These are phyloP conservation scores for Acronicta psi DNA, from an alignment of 2,888 invertebrate genomes.

Conservation along the genomic window DNA sequence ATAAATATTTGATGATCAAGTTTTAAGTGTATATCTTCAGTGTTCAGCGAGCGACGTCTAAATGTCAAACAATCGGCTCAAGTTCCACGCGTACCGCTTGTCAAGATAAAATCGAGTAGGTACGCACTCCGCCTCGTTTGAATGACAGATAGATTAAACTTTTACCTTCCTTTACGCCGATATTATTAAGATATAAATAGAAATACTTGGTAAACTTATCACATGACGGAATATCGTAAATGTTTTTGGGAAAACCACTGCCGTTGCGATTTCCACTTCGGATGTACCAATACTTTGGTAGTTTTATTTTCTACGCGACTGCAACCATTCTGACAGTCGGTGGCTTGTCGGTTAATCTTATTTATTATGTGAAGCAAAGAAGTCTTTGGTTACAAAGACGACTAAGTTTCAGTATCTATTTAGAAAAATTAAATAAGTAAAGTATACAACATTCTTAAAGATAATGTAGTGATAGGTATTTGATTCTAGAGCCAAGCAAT, in stretches of 20 bases:
- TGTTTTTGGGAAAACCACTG: slow-evolving; percentile 14
- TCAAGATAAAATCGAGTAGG: slow-evolving; percentile 65
- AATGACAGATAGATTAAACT: slow-evolving; percentile 67
- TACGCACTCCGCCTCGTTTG: slow-evolving; percentile 47
- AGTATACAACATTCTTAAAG: slow-evolving; percentile 9
- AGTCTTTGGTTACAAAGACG: slow-evolving; percentile 23
- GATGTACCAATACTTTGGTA: slow-evolving; percentile 13
- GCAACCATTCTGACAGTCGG: slow-evolving; percentile 33
- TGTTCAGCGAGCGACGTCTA: slow-evolving; percentile 40
- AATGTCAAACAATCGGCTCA: slow-evolving; percentile 63
- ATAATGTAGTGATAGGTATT: too few species aligned
- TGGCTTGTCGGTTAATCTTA: slow-evolving; percentile 30
- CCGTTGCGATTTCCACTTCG: slow-evolving; percentile 10
- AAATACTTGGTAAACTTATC: slow-evolving; percentile 27
- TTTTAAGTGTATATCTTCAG: slow-evolving; percentile 41
- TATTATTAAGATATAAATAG: slow-evolving; percentile 40
- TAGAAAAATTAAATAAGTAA: slow-evolving; percentile 26
- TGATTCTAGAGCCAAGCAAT: too few species aligned
- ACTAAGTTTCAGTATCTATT: slow-evolving; percentile 17
- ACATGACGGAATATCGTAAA: slow-evolving; percentile 11
- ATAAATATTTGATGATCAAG: slow-evolving; percentile 52
- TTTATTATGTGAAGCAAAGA: slow-evolving; percentile 39
- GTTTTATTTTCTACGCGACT: slow-evolving; percentile 42
- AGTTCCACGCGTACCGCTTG: slow-evolving; percentile 60
- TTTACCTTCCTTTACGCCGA: slow-evolving; percentile 49